Conservation (phyloP, 2,888 invertebrate genomes). For the Druceiella hillmani region DNA sequence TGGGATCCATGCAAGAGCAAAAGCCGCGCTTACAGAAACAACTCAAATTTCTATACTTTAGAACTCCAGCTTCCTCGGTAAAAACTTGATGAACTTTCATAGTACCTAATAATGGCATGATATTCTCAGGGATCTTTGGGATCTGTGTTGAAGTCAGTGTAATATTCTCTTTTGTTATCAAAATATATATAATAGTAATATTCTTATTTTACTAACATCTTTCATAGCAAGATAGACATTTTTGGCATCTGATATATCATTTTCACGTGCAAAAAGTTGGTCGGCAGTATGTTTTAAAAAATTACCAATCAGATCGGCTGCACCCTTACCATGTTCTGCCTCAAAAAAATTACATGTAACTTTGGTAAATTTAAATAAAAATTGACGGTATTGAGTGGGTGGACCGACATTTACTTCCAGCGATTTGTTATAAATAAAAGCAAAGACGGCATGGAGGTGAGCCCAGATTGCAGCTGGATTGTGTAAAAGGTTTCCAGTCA, state of each 20-base stretch:
- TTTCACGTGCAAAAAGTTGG: slow-evolving; percentile 11
- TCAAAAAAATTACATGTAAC: slow-evolving; percentile 18
- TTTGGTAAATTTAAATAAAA: slow-evolving; percentile 7
- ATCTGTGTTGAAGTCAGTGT: no score
- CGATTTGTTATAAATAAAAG: slow-evolving; percentile 6
- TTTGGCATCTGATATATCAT: slow-evolving; percentile 14
- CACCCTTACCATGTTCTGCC: slow-evolving; percentile 16
- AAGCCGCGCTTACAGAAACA: slow-evolving; percentile 11
- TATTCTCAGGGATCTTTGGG: no score
- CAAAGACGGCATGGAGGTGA: slow-evolving; percentile 9
- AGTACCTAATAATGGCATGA: slow-evolving; percentile 8
- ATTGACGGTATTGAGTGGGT: slow-evolving; percentile 5
- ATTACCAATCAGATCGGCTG: slow-evolving; percentile 8
- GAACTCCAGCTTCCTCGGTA: slow-evolving; percentile 12
- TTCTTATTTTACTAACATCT: slow-evolving; percentile 12
- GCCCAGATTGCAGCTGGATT: slow-evolving; percentile 11
- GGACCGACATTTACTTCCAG: slow-evolving; percentile 6
- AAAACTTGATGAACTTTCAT: slow-evolving; percentile 12
- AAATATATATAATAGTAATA: no score
- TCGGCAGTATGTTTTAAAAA: slow-evolving; percentile 8
- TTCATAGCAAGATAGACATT: slow-evolving; percentile 15
- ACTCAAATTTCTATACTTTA: slow-evolving; percentile 7
- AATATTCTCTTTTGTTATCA: no score
- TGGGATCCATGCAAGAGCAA: slow-evolving; percentile 12
- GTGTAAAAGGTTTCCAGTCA: slow-evolving; percentile 7